Evolutionary conservation across 2,888 invertebrate genomes (phyloP).

Genomic region (Brenthis ino): DNA sequence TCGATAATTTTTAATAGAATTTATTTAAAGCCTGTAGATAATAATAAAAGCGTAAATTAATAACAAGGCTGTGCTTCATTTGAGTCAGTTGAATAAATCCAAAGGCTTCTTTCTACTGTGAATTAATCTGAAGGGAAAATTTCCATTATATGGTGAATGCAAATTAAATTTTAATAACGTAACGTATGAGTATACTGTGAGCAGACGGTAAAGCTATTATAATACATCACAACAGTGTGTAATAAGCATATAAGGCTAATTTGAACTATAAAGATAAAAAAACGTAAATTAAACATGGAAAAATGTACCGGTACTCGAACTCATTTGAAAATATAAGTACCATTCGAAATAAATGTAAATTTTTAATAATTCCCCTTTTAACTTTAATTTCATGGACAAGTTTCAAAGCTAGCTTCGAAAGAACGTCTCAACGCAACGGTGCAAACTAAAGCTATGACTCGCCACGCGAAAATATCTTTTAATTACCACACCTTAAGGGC

Average conservation of each 20-base stretch:
- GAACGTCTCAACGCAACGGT: conserved; percentile 59
- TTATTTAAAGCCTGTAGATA: too few species aligned
- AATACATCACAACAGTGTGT: too few species aligned
- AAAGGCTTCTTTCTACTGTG: too few species aligned
- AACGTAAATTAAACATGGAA: conserved; percentile 3
- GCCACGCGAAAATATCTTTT: conserved; percentile 75
- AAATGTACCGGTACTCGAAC: conserved; percentile 20
- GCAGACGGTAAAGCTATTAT: too few species aligned
- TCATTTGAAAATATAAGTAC: conserved; percentile 32
- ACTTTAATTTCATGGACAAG: conserved; percentile 66
- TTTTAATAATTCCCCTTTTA: conserved; percentile 63
- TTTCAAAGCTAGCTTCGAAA: conserved; percentile 62
- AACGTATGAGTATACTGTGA: too few species aligned
- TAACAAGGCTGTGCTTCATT: too few species aligned
- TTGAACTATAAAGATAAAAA: neutral
- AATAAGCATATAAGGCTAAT: neutral
- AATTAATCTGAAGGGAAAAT: too few species aligned
- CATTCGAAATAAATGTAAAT: conserved; percentile 43
- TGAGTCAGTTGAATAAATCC: too few species aligned
- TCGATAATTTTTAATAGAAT: too few species aligned
- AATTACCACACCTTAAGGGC: conserved; percentile 72
- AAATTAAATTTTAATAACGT: too few species aligned
- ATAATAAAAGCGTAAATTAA: too few species aligned
- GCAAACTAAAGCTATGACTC: conserved; percentile 61
- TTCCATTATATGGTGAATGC: too few species aligned